A percentile compares a stretch with the other conserved stretches of the same genome.
Evolutionary conservation across 64 coral and sea anemone species (phyloP).

Genomic region (Porites australiensis): DNA sequence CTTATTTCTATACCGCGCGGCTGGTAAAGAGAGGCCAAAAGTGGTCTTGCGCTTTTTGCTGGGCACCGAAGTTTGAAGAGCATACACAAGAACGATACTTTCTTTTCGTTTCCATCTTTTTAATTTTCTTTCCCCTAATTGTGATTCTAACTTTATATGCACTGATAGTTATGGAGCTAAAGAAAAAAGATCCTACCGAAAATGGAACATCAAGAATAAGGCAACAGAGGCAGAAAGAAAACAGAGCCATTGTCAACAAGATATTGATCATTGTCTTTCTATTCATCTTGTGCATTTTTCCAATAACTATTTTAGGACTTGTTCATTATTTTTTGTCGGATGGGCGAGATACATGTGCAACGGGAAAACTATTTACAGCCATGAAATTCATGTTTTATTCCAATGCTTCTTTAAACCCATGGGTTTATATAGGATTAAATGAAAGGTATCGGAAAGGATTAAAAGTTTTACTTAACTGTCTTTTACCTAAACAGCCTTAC

Average conservation of each 20-base stretch:
- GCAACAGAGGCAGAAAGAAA: constrained; percentile 48
- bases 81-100: background rate
- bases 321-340: background rate
- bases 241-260: constrained; percentile 21
- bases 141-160: background rate
- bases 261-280: background rate
- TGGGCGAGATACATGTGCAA: background rate
- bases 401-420: constrained; percentile 52
- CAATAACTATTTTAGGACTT: background rate
- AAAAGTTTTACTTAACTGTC: background rate
- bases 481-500: background rate
- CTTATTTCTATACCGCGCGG: background rate
- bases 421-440: constrained; percentile 54
- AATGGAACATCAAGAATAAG: background rate
- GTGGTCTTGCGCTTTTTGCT: background rate
- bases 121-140: background rate
- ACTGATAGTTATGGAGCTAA: background rate
- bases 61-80: constrained; percentile 47
- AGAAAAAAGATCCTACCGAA: background rate
- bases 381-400: constrained; percentile 3
- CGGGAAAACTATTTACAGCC: background rate
- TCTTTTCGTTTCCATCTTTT: background rate
- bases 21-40: background rate
- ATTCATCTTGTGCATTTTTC: constrained; percentile 34
- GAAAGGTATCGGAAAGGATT: constrained; percentile 56